Base-by-base conservation (phyloP, 1,140 invertebrate species). In the Odontomachus brunneus region DNA sequence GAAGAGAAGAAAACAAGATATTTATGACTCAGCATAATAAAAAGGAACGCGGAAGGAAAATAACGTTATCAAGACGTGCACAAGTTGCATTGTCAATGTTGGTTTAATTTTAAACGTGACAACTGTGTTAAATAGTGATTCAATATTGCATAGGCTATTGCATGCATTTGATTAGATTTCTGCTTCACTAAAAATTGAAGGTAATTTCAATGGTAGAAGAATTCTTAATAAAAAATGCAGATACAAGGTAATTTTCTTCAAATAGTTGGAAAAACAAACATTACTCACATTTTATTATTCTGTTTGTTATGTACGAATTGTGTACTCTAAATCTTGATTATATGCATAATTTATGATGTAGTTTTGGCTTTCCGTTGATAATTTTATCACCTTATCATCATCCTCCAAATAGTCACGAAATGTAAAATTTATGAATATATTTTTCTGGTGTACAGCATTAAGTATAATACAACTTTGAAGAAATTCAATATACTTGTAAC, bases 91-190 rank as follows among this genome's bases (percentile, higher is more conserved):
- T 55, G 63, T 76, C 55, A 66, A 53, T 67, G 49, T 17, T 78
- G 48, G 63, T 69, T 69, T 51, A 67, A 69, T 69, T 78, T 69
- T 44, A 65, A 55, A 69, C 69, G 67, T 78, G 49, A n/a, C 15
- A 22, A 19, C 3, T 48, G 11, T 15, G 22, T 76, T 33, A 76
- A 53, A 76, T 53, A 53, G 24, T 53, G 38, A 76, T 66, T 53
- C 9, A 24, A 33, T 67, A 15, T 26, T 67, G 12, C 2, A 26
- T 26, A 49, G 17, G 15, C 22, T 67, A 44, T 44, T 44, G 12
- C n/a, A n/a, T 65, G 19, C 38, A 38, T 11, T 7, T 44, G 3
- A 9, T 11, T 11, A 44, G 38, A 11, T 11, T 44, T 7, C 3
- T 11, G 38, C 9, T 44, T 44, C 9, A 44, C 9, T 44, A 44